These are phyloP conservation scores for Cephalopholis sonnerati DNA, from an alignment of 2,113 vertebrate species.

Conservation along the genomic window DNA sequence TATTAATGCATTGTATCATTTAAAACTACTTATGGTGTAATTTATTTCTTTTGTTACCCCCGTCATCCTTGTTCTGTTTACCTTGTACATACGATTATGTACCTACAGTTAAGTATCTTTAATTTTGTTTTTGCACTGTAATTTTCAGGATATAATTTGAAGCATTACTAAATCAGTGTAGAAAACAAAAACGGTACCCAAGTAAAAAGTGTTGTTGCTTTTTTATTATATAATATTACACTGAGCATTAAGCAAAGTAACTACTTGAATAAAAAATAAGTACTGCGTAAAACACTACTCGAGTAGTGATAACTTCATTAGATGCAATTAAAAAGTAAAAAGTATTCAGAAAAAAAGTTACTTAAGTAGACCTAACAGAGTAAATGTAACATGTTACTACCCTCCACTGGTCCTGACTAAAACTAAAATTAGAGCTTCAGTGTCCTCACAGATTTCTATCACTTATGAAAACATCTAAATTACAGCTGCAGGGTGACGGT, in stretches of 20 bases:
- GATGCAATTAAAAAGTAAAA: no score
- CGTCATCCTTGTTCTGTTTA: background rate
- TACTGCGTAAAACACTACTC: no score
- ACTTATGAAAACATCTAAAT: background rate
- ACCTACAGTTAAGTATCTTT: background rate
- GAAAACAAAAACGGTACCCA: no score
- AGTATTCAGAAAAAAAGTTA: no score
- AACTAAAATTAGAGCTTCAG: background rate
- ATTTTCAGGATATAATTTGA: slow-evolving; percentile 9
- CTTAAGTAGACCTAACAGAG: no score
- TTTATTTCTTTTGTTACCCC: background rate
- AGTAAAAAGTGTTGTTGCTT: no score
- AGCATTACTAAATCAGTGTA: background rate
- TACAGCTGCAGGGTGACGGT: background rate
- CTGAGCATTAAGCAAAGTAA: no score
- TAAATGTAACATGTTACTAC: no score
- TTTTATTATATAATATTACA: no score
- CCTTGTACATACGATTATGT: background rate
- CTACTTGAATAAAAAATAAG: no score
- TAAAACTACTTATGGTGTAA: background rate
- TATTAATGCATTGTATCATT: background rate
- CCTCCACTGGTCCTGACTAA: background rate
- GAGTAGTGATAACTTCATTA: no score
- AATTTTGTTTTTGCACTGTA: background rate
- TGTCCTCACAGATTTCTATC: background rate